phyloP scores from a whole-genome alignment of 2,888 invertebrate species.

The Drosophila bunnanda region DNA sequence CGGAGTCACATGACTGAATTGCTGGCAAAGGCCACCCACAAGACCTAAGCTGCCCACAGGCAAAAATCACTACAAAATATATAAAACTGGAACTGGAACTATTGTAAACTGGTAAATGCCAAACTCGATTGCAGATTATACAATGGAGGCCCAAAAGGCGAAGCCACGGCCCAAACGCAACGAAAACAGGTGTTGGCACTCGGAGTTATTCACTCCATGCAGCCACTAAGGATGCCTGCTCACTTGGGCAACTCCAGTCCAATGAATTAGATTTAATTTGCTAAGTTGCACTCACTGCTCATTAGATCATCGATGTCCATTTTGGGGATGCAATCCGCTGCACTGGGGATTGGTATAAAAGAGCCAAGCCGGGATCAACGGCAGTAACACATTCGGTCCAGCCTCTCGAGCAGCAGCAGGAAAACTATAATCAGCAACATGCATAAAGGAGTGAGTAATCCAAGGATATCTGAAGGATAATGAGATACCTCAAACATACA shows the following conservation, averaged over 20 bases:
- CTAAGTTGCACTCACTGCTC: conserved; percentile 26
- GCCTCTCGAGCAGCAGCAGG: conserved; percentile 27
- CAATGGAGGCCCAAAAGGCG: conserved; percentile 35
- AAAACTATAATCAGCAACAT: conserved; percentile 33
- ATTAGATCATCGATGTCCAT: conserved; percentile 70
- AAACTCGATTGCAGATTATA: conserved; percentile 43
- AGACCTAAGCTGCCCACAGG: conserved; percentile 27
- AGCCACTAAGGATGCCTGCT: conserved; percentile 29
- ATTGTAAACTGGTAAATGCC: conserved; percentile 48
- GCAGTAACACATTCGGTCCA: conserved; percentile 47
- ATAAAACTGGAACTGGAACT: conserved; percentile 38
- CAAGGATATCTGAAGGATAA: not conserved
- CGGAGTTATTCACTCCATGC: conserved; percentile 9
- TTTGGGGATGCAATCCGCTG: conserved; percentile 33
- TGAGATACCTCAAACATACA: not conserved
- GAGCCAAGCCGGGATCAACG: conserved; percentile 21
- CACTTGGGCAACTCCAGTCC: conserved; percentile 50
- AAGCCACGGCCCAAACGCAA: conserved; percentile 18
- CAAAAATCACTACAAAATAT: not conserved
- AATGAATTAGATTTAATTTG: conserved; percentile 58
- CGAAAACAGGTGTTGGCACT: conserved; percentile 41
- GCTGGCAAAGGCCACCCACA: conserved; percentile 36
- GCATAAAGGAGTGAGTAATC: conserved; percentile 59
- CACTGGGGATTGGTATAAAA: conserved; percentile 59
- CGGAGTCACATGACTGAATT: conserved; percentile 19